Base-by-base conservation (phyloP, 2,888 invertebrate species). In the Archaeoteleia sp. region DNA sequence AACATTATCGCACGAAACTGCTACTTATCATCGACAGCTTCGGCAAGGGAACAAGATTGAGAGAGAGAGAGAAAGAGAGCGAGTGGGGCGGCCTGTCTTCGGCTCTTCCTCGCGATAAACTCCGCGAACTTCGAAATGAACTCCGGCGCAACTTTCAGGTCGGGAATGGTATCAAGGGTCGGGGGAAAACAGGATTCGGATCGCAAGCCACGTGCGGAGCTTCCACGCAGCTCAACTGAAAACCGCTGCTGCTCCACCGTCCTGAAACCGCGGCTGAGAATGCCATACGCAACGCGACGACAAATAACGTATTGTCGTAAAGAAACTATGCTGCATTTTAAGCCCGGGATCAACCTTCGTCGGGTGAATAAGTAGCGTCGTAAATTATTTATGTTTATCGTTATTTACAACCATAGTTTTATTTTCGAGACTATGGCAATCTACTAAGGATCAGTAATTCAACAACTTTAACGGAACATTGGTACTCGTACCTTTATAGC, bases 1-100 rank as follows among this genome's bases (percentile, higher is more conserved):
- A 51, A 57, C 60, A 55, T 68, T 63, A 63, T 45, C 53, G 58
- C 55, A 68, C 48, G 65, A 68, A 73, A 73, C 67, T 73, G 65
- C 67, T 69, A 73, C 70, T 73, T 69, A 71, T 71, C 72, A 69
- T 73, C 67, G 72, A 69, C 65, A 67, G 72, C 46, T 67, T 60
- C 35, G 40, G 55, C 54, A 55, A 61, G 53, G 53, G 49, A 54
- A 34, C 48, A 35, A 15, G n/a, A n/a, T n/a, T n/a, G n/a, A n/a
- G n/a, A n/a, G n/a, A n/a, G n/a, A n/a, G n/a, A n/a, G n/a, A n/a
- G 17, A 10, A 2, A 37, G 27, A 32, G 27, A 29, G 23, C 45
- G 17, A 37, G 15, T 9, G 14, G 10, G 23, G 17, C 12, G 8
- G 13, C 14, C 60, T 51, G 35, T 60, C 58, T 66, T 62, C 61